These are phyloP conservation scores for Stictonetta naevosa DNA, from an alignment of 2,113 vertebrate genomes.

Conservation along the genomic window DNA sequence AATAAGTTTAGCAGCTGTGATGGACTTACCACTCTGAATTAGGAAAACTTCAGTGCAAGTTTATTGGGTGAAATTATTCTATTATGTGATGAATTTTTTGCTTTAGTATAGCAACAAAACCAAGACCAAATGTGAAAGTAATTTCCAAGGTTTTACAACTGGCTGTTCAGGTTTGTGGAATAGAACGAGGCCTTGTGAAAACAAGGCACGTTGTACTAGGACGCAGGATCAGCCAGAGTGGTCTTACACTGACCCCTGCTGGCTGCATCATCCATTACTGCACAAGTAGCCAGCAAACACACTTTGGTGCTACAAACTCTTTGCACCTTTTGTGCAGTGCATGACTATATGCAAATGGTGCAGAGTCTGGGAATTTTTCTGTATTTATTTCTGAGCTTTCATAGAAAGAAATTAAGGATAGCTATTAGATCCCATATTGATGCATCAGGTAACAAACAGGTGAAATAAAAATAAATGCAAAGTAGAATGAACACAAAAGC, in stretches of 20 bases:
- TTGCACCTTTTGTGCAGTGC: rapidly evolving
- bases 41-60: neutral
- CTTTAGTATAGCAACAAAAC: neutral
- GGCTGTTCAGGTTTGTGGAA: neutral
- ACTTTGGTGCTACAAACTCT: no score
- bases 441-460: neutral
- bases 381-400: neutral
- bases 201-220: no score
- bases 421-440: neutral
- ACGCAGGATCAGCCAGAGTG: rapidly evolving
- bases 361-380: rapidly evolving
- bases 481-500: neutral
- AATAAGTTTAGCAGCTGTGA: neutral
- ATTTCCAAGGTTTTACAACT: neutral
- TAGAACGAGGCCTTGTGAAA: neutral
- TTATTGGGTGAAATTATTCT: neutral
- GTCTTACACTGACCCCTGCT: slow-evolving; percentile 24
- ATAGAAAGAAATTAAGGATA: neutral
- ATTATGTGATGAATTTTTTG: neutral
- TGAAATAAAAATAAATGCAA: neutral
- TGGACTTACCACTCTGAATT: neutral
- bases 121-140: neutral
- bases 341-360: rapidly evolving
- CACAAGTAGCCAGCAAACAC: rapidly evolving
- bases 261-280: rapidly evolving